These are phyloP conservation scores for Neodiprion pinetum DNA, from an alignment of 1,140 invertebrate genomes.

Conservation along the genomic window DNA sequence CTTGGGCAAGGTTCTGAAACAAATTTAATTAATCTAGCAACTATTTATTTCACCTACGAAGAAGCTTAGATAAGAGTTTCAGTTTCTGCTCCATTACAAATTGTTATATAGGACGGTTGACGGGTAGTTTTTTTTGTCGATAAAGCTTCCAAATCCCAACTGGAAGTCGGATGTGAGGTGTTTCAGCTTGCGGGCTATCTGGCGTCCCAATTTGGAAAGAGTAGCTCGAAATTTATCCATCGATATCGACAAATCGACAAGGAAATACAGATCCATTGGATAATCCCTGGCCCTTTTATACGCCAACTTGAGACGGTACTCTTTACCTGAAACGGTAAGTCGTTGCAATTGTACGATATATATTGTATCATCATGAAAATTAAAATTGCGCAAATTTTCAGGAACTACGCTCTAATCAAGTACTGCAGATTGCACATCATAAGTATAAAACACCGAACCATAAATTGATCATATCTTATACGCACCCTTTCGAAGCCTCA, in stretches of 20 bases:
- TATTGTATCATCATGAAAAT: no score
- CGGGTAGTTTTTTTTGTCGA: slow-evolving; percentile 86
- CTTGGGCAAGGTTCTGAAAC: slow-evolving; percentile 44
- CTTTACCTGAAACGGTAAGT: slow-evolving; percentile 1
- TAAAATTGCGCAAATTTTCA: no score
- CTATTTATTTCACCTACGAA: slow-evolving; percentile 62
- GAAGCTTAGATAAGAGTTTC: slow-evolving; percentile 9
- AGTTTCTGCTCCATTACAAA: slow-evolving; percentile 51
- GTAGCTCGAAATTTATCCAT: slow-evolving; percentile 78
- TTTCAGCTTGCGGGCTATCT: slow-evolving; percentile 71
- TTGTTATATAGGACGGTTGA: slow-evolving; percentile 70
- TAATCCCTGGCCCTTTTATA: slow-evolving; percentile 77
- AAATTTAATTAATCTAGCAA: slow-evolving; percentile 55
- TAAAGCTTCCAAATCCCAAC: slow-evolving; percentile 88
- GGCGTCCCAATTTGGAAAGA: slow-evolving; percentile 69
- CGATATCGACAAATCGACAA: slow-evolving; percentile 84
- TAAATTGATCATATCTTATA: no score
- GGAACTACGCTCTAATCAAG: no score
- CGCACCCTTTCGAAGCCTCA: no score
- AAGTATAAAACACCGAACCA: no score
- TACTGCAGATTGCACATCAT: no score
- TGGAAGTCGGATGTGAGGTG: slow-evolving; percentile 82
- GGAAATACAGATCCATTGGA: slow-evolving; percentile 88
- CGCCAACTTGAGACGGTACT: slow-evolving; percentile 35
- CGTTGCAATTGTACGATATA: no score